Percentiles rank a stretch among this genome's conserved stretches.
phyloP scores from a whole-genome alignment of 2,797 vertebrate genomes.

The Glyptemys insculpta region DNA sequence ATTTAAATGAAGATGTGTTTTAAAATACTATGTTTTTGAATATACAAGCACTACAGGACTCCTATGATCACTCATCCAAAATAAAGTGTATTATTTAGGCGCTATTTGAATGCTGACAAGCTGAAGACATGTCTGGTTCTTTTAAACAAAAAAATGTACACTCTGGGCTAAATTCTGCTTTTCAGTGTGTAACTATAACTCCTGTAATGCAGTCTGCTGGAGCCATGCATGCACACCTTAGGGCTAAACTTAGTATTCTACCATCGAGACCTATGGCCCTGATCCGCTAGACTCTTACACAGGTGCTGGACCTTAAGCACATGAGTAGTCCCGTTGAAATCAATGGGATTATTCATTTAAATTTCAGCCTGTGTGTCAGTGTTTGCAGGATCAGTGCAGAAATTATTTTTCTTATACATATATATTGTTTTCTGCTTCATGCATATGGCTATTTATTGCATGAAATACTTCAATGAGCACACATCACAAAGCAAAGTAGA shows the following conservation, averaged over 20 bases:
- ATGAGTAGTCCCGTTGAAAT: background rate
- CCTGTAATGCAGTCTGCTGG: background rate
- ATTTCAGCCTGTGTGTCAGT: rapidly evolving
- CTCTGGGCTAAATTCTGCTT: rapidly evolving
- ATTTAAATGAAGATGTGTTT: conserved; percentile 9
- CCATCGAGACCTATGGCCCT: rapidly evolving
- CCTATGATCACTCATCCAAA: background rate
- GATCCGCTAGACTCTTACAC: rapidly evolving
- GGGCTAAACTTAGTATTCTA: background rate
- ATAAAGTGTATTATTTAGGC: background rate
- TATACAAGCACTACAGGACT: background rate
- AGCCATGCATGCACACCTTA: rapidly evolving
- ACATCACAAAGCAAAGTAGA: background rate
- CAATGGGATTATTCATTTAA: background rate
- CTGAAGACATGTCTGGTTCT: background rate
- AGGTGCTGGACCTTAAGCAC: rapidly evolving
- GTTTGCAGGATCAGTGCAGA: background rate
- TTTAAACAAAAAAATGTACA: background rate
- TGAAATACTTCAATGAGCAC: background rate
- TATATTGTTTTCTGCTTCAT: background rate
- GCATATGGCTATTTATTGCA: background rate
- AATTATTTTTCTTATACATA: background rate
- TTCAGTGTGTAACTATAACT: rapidly evolving
- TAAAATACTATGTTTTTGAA: conserved; percentile 20
- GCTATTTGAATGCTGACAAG: background rate